A percentile compares a stretch with the other conserved stretches of the same genome.
Conservation (phyloP, 2,113 vertebrate genomes). For the Dicentrarchus labrax region DNA sequence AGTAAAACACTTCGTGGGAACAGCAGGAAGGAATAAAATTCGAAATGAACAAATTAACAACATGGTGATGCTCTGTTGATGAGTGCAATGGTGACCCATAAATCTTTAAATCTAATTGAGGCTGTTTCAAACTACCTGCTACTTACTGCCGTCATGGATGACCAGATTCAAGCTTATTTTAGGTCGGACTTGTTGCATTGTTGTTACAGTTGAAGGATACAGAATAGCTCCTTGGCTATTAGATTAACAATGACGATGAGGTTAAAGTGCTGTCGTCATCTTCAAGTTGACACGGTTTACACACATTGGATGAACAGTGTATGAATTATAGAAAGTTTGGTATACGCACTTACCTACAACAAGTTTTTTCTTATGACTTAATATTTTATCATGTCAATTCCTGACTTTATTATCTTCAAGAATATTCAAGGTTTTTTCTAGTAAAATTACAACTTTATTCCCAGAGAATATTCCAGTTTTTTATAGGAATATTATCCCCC, state of each 20-base stretch:
- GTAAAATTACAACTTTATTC: no score
- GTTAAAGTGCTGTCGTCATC: neutral
- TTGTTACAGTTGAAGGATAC: neutral
- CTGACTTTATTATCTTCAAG: no score
- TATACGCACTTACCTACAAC: no score
- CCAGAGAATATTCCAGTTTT: no score
- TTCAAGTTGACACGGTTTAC: no score
- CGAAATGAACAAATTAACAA: conserved; percentile 2
- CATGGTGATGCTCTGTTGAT: conserved; percentile 14
- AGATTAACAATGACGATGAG: neutral
- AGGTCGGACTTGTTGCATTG: neutral
- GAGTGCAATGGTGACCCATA: neutral
- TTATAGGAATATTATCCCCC: no score
- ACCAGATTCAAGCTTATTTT: neutral
- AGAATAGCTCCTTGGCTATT: neutral
- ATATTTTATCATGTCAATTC: no score
- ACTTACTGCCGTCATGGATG: neutral
- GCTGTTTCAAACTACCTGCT: neutral
- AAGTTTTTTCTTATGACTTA: no score
- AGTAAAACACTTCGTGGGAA: neutral
- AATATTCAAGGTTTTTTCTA: no score
- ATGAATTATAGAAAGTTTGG: no score
- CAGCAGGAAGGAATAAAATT: neutral
- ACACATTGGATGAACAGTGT: no score
- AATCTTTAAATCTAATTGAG: neutral